Evolutionary conservation across 1,140 invertebrate genomes (phyloP).

Genomic region (Drosophila sulfurigaster): DNA sequence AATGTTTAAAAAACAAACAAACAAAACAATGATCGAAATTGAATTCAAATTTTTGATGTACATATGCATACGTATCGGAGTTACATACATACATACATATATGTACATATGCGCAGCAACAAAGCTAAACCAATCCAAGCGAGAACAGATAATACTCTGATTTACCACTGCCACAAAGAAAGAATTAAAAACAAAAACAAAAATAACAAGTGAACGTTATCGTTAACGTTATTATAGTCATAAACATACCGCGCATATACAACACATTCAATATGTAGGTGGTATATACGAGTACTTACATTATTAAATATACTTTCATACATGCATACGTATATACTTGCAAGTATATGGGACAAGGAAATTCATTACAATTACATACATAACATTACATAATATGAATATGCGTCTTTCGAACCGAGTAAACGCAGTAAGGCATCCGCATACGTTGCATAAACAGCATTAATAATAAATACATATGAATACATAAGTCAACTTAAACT

Average conservation of each 20-base stretch:
- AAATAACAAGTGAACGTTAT: slow-evolving; percentile 42
- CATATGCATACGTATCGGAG: slow-evolving; percentile 36
- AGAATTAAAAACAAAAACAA: slow-evolving; percentile 31
- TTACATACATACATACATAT: slow-evolving; percentile 35
- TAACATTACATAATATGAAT: slow-evolving; percentile 29
- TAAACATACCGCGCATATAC: slow-evolving; percentile 43
- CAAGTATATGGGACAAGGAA: slow-evolving; percentile 37
- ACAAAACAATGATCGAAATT: slow-evolving; percentile 11
- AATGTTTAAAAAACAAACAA: slow-evolving; percentile 19
- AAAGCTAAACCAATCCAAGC: slow-evolving; percentile 27
- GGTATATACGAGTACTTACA: slow-evolving; percentile 37
- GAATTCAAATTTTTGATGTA: slow-evolving; percentile 34
- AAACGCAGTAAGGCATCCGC: slow-evolving; percentile 22
- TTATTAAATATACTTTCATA: slow-evolving; percentile 45
- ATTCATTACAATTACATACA: slow-evolving; percentile 42
- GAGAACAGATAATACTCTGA: slow-evolving; percentile 78
- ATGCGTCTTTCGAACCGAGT: slow-evolving; percentile 19
- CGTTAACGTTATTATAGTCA: slow-evolving; percentile 64
- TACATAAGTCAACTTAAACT: slow-evolving; percentile 71
- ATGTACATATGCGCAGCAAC: slow-evolving; percentile 30
- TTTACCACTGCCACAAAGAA: slow-evolving; percentile 82
- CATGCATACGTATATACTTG: slow-evolving; percentile 44
- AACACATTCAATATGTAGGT: neutral
- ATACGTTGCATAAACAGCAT: slow-evolving; percentile 52
- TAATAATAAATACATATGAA: slow-evolving; percentile 59